These are phyloP conservation scores for Hypomesus transpacificus DNA, from an alignment of 2,113 vertebrate genomes.

Conservation along the genomic window DNA sequence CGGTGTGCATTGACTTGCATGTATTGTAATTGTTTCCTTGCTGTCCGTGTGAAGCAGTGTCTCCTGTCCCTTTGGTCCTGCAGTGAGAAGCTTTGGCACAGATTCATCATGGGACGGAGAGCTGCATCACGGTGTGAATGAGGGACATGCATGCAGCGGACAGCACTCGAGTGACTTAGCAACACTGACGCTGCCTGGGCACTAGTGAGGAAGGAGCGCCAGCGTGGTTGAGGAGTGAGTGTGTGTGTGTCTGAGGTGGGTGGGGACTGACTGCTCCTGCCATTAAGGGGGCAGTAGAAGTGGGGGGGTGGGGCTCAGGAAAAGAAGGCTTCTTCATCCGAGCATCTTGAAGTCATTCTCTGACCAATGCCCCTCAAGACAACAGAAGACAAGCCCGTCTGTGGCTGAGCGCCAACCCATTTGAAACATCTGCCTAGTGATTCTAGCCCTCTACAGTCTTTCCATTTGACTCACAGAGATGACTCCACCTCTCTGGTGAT, in stretches of 20 bases:
- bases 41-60: slow-evolving; percentile 30
- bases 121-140: slow-evolving; percentile 51
- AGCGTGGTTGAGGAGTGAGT: not conserved
- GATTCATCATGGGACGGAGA: slow-evolving; percentile 47
- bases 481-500: slow-evolving; percentile 70
- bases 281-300: not conserved
- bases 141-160: slow-evolving; percentile 59
- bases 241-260: not conserved
- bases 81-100: slow-evolving; percentile 67
- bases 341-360: not conserved
- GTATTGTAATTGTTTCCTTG: slow-evolving; percentile 32
- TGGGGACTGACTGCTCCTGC: not conserved
- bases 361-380: not conserved
- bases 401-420: not conserved
- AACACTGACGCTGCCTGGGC: slow-evolving; percentile 33
- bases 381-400: slow-evolving; percentile 19
- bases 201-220: slow-evolving; percentile 16
- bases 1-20: slow-evolving; percentile 45
- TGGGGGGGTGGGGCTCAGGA: not conserved
- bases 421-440: slow-evolving; percentile 3
- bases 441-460: slow-evolving; percentile 24
- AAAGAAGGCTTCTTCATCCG: not conserved
- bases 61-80: slow-evolving; percentile 40
- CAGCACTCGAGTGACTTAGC: slow-evolving; percentile 45
- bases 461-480: slow-evolving; percentile 62